Evolutionary conservation across 1,140 invertebrate genomes (phyloP).

Genomic region (Grapholita molesta): DNA sequence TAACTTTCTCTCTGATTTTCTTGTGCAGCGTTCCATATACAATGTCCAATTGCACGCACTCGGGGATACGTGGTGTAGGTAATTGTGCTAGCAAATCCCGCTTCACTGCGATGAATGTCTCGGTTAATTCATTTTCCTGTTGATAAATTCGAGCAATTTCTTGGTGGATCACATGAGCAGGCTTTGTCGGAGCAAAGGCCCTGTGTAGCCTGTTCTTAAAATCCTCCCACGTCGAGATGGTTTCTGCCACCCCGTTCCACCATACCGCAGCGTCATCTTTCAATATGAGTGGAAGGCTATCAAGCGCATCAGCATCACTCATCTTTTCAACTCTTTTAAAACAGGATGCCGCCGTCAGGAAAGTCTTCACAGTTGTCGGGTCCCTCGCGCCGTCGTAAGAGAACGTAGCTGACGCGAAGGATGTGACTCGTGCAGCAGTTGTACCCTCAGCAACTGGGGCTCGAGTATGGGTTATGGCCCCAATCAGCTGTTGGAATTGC

Average conservation of each 20-base stretch:
- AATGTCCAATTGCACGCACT: not conserved
- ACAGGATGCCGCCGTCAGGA: not conserved
- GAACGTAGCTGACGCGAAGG: not conserved
- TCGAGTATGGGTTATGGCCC: not conserved
- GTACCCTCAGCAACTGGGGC: not conserved
- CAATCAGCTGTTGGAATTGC: not conserved
- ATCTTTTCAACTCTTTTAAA: not conserved
- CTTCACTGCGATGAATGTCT: conserved; percentile 14
- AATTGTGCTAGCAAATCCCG: conserved; percentile 2
- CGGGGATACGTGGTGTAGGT: not conserved
- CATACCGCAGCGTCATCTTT: no score
- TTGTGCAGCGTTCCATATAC: not conserved
- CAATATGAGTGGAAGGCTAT: no score
- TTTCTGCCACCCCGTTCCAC: no score
- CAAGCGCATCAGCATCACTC: not conserved
- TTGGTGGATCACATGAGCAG: not conserved
- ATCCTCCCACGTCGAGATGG: no score
- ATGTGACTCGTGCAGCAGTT: not conserved
- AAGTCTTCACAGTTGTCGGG: not conserved
- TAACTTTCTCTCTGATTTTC: not conserved
- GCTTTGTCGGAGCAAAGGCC: not conserved
- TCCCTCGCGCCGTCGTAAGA: not conserved
- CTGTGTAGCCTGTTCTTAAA: no score
- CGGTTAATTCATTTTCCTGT: not conserved
- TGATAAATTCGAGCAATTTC: not conserved